Evolutionary conservation across 2,113 vertebrate genomes (phyloP), one percentile per base, ranked within the genome.

Genomic region (Ginglymostoma cirratum): DNA sequence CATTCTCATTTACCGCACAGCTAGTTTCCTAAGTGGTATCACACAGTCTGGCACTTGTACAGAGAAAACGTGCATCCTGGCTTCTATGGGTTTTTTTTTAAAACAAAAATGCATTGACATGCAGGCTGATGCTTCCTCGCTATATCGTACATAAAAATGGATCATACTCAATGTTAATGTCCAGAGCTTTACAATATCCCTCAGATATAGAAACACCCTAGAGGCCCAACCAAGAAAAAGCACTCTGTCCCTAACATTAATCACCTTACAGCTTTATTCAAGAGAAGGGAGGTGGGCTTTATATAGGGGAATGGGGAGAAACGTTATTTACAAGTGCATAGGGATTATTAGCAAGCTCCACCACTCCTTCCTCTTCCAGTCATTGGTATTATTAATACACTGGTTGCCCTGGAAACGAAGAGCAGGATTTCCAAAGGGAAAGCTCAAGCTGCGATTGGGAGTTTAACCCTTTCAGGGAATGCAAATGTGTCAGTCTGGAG

Each of bases 321-420:
- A 14, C 12, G 52, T 27, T 27, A 90, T 90, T 61, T 52, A 90
- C 87, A 90, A 30, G 87, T 1, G 52, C 30, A 3, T 14, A 61
- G 52, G 52, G 87, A 90, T 90, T 61, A 61, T 4, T 34, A 27
- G 30, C 87, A 0, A 61, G 12, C 55, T 12, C 55, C 0, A 61
- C 55, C 55, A 61, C 55, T 12, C 55, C 55, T 61, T 90, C 87
- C 27, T 55, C 87, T 90, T 34, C 27, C 61, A 2, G 0, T 90
- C 87, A 61, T 52, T 61, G 30, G 48, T 34, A 90, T 61, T 34
- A 90, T 61, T 90, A 90, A 90, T 90, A 30, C 87, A 61, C 48
- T 5, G 30, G 87, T 90, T 90, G 27, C 87, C 87, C 30, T 90
- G 87, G 87, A 90, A 90, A 90, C 87, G 5, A 61, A 61, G 87